Evolutionary conservation across 2,797 vertebrate species (phyloP).

Genomic region (Danio choprae): DNA sequence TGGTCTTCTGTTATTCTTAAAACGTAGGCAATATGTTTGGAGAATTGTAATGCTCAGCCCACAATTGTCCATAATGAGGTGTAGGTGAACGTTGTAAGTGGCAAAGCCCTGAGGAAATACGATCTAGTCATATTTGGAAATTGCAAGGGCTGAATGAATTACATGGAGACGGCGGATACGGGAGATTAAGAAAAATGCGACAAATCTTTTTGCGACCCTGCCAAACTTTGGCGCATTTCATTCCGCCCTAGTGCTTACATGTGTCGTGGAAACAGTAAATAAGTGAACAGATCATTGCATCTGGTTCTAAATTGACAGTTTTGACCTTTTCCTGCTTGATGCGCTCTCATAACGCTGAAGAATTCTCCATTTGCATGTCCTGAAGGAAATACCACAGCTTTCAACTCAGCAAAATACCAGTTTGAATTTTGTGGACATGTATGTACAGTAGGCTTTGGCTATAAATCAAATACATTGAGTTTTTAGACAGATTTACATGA

Average conservation of each 20-base stretch:
- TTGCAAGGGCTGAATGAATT: conserved; percentile 31
- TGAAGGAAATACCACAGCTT: conserved; percentile 27
- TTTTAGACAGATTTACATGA: not conserved
- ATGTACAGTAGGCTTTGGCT: not conserved
- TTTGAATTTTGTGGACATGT: not conserved
- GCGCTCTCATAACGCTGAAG: conserved; percentile 25
- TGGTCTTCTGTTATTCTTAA: conserved; percentile 42
- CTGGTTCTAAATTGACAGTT: conserved; percentile 31
- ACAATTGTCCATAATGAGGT: conserved; percentile 20
- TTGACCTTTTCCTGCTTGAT: conserved; percentile 39
- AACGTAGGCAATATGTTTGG: conserved; percentile 31
- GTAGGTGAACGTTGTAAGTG: conserved; percentile 39
- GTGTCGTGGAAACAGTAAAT: conserved; percentile 5
- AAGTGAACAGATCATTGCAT: conserved; percentile 40
- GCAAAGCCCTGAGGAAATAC: conserved; percentile 42
- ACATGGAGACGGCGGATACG: conserved; percentile 16
- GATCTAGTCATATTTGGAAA: conserved; percentile 41
- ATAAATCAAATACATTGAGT: not conserved
- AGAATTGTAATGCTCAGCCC: conserved; percentile 36
- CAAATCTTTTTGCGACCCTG: conserved; percentile 13
- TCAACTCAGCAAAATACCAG: not conserved
- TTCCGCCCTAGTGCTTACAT: not conserved
- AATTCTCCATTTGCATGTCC: conserved; percentile 22
- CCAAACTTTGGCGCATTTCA: conserved; percentile 7
- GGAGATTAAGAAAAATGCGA: conserved; percentile 34